Percentiles rank a stretch among this genome's conserved stretches.
phyloP scores from a whole-genome alignment of 2,888 invertebrate genomes.

The Drosophila mercatorum region DNA sequence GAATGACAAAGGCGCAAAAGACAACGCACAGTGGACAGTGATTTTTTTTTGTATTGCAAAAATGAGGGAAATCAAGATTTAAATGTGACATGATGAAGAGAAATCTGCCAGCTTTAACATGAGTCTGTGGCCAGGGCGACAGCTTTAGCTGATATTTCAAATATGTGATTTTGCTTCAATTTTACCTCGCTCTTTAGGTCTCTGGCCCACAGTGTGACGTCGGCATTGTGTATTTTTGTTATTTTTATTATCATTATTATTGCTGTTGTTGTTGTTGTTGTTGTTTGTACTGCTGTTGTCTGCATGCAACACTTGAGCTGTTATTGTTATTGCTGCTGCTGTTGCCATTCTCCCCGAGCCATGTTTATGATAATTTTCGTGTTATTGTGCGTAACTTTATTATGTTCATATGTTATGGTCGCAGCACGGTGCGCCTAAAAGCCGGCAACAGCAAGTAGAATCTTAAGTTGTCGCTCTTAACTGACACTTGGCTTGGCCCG shows the following conservation, averaged over 20 bases:
- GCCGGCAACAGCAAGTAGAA: conserved; percentile 18
- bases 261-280: background rate
- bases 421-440: conserved; percentile 15
- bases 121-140: too few relatives aligned
- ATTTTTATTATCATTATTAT: background rate
- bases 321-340: conserved; percentile 18
- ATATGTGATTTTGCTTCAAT: too few relatives aligned
- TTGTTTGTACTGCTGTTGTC: conserved; percentile 3
- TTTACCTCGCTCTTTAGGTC: too few relatives aligned
- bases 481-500: conserved; percentile 16
- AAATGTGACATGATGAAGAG: too few relatives aligned
- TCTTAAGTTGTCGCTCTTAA: conserved; percentile 27
- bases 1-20: background rate
- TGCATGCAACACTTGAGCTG: conserved; percentile 18
- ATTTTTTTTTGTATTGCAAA: too few relatives aligned
- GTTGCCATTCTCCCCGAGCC: conserved; percentile 17
- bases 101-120: too few relatives aligned
- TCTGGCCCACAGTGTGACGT: too few relatives aligned
- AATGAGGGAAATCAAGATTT: too few relatives aligned
- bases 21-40: background rate
- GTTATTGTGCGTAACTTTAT: conserved; percentile 47
- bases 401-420: conserved; percentile 26
- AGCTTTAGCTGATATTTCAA: too few relatives aligned
- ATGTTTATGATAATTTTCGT: conserved; percentile 51
- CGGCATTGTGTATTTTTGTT: conserved; percentile 1